These are phyloP conservation scores for Phainopepla nitens DNA, from an alignment of 2,113 vertebrate species.

Conservation along the genomic window DNA sequence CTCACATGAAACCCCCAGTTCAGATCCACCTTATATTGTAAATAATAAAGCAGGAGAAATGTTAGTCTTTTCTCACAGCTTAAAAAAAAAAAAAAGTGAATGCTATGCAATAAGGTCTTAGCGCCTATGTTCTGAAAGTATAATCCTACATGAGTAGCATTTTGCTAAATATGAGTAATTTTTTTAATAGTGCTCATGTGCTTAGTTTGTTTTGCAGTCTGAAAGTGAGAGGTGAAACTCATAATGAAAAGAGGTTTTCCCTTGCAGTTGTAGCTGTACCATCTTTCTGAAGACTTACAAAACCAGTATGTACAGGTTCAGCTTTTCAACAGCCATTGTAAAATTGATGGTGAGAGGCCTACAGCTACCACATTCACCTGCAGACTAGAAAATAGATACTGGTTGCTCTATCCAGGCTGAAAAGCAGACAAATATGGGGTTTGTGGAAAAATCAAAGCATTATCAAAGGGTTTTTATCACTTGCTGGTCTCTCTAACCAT, in stretches of 20 bases:
- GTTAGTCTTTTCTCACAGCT: background rate
- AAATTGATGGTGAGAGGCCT: background rate
- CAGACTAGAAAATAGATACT: background rate
- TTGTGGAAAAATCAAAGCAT: background rate
- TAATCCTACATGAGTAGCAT: background rate
- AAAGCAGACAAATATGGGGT: rapidly evolving
- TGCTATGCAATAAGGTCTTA: background rate
- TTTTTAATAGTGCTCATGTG: background rate
- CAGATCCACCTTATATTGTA: background rate
- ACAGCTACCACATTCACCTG: background rate
- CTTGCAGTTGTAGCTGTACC: background rate
- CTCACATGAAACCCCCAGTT: background rate
- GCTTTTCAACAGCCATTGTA: background rate
- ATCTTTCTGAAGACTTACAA: background rate
- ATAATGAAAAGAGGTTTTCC: background rate
- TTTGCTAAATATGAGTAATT: background rate
- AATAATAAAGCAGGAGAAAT: constrained; percentile 3
- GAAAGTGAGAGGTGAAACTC: background rate
- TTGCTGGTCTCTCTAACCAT: background rate
- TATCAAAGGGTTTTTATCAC: background rate
- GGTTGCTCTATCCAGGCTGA: background rate
- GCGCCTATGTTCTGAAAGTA: background rate
- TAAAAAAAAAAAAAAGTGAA: background rate
- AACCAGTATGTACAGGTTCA: background rate
- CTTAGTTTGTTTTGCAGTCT: background rate